Percentiles rank a stretch among this genome's conserved stretches.
phyloP scores from a whole-genome alignment of 2,113 vertebrate species.

The Smithornis capensis region DNA sequence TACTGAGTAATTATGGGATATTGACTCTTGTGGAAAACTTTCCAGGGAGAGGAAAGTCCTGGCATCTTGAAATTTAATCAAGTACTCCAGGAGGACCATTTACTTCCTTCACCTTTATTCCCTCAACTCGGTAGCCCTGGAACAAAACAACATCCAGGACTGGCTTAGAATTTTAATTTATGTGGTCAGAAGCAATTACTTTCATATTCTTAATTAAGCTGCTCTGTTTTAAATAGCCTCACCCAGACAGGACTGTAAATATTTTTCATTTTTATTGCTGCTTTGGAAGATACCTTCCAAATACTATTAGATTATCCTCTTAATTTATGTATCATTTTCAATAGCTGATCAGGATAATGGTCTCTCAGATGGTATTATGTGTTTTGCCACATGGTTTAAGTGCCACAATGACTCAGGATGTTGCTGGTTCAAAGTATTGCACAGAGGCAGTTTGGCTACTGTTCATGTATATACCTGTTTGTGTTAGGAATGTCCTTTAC shows the following conservation, averaged over 20 bases:
- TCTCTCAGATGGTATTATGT: not conserved
- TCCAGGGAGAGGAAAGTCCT: not conserved
- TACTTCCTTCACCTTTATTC: not conserved
- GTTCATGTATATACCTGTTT: not conserved
- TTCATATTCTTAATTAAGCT: conserved; percentile 16
- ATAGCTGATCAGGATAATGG: not conserved
- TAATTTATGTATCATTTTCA: conserved; percentile 11
- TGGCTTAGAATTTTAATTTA: conserved; percentile 2
- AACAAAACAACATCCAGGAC: not conserved
- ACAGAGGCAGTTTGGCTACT: not conserved
- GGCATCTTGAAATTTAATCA: not conserved
- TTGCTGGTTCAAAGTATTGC: not conserved
- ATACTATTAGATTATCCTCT: not conserved
- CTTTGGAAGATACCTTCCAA: conserved; percentile 28
- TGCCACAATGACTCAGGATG: conserved; percentile 57
- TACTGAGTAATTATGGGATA: not conserved
- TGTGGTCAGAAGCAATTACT: not conserved
- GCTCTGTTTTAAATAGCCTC: conserved; percentile 14
- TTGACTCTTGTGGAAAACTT: not conserved
- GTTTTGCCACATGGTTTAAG: conserved; percentile 34
- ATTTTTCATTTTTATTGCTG: conserved; percentile 17
- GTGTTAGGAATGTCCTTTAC: not conserved
- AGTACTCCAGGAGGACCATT: not conserved
- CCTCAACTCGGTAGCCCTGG: not conserved
- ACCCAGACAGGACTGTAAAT: not conserved